Conservation (phyloP, 2,888 invertebrate genomes). For the Andrena trimmerana region DNA sequence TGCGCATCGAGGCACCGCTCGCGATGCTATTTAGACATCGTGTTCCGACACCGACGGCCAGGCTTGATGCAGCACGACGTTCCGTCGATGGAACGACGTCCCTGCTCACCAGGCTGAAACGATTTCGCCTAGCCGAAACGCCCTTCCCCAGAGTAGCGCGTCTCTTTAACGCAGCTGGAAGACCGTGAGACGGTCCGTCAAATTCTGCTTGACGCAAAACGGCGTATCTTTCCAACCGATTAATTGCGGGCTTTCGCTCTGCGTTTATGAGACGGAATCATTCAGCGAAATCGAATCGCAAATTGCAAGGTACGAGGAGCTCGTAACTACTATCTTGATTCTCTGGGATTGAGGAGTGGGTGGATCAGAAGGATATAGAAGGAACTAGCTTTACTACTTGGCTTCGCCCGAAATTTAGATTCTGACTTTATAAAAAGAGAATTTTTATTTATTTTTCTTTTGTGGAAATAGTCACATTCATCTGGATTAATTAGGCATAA, state of each 20-base stretch:
- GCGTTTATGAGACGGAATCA: neutral
- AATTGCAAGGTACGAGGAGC: neutral
- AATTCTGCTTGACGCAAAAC: conserved; percentile 18
- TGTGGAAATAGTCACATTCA: no score
- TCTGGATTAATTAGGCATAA: no score
- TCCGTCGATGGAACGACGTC: conserved; percentile 26
- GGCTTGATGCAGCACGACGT: conserved; percentile 28
- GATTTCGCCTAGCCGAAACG: conserved; percentile 1
- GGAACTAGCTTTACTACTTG: no score
- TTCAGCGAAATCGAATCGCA: neutral
- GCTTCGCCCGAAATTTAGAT: no score
- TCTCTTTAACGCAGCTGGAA: conserved; percentile 19
- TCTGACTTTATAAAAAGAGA: no score
- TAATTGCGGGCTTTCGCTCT: conserved; percentile 5
- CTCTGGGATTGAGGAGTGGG: neutral
- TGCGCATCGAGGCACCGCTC: conserved; percentile 1
- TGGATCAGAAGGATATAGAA: no score
- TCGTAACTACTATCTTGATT: neutral
- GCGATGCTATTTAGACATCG: conserved; percentile 41
- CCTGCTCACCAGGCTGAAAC: conserved; percentile 5
- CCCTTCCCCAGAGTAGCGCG: neutral
- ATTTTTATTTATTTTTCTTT: no score
- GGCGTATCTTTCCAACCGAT: conserved; percentile 27
- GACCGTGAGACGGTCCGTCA: conserved; percentile 25
- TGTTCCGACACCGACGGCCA: conserved; percentile 27